These are phyloP conservation scores for Eumacrocentrus americanus DNA, from an alignment of 2,888 invertebrate genomes.

Conservation along the genomic window DNA sequence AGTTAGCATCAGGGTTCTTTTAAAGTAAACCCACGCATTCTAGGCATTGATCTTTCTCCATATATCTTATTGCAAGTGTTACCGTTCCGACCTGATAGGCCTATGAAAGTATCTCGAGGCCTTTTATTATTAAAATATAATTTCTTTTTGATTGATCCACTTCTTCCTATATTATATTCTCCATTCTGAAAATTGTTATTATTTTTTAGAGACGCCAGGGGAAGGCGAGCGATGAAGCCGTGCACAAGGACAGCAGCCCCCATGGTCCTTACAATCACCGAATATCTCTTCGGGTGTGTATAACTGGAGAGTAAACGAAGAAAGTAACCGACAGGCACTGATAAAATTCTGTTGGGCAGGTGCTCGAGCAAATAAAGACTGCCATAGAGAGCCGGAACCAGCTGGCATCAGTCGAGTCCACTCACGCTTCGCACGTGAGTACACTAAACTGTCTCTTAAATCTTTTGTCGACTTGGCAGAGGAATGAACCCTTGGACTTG, in stretches of 20 bases:
- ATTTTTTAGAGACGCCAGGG: slow-evolving; percentile 51
- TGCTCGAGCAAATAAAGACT: slow-evolving; percentile 59
- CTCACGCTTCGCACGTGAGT: slow-evolving; percentile 51
- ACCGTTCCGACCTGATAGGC: slow-evolving; percentile 54
- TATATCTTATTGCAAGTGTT: slow-evolving; percentile 17
- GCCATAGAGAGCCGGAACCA: slow-evolving; percentile 59
- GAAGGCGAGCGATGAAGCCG: slow-evolving; percentile 51
- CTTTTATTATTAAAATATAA: too few species aligned
- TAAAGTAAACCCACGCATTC: slow-evolving; percentile 14
- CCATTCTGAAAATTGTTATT: too few species aligned
- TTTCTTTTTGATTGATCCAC: too few species aligned
- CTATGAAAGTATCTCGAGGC: too few species aligned
- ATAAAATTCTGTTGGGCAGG: slow-evolving; percentile 41
- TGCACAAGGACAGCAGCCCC: slow-evolving; percentile 50
- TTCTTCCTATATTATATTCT: too few species aligned
- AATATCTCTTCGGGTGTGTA: slow-evolving; percentile 55
- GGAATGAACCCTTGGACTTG: not conserved
- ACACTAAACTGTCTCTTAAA: slow-evolving; percentile 4
- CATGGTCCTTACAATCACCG: slow-evolving; percentile 52
- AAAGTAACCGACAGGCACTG: not conserved
- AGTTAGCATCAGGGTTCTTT: not conserved
- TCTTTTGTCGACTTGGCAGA: not conserved
- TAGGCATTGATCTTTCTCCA: slow-evolving; percentile 20
- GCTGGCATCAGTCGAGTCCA: slow-evolving; percentile 47
- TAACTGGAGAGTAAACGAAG: not conserved